A percentile compares a stretch with the other conserved stretches of the same genome.
These are phyloP conservation scores for Bufo bufo DNA, from an alignment of 2,113 vertebrate genomes.

Conservation along the genomic window DNA sequence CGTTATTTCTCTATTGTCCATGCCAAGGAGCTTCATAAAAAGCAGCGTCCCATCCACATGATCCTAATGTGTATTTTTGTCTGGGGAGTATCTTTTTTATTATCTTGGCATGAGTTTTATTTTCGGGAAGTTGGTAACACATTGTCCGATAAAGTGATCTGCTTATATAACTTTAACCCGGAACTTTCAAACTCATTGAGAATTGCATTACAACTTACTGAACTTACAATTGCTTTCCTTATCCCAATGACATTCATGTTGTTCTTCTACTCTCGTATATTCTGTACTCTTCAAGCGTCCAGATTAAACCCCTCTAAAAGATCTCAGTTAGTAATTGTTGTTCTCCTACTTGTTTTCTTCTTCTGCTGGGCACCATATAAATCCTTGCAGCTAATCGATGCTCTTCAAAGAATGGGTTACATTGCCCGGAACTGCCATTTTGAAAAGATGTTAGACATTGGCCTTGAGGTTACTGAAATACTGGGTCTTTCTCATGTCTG, in stretches of 20 bases:
- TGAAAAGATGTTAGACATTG: constrained; percentile 69
- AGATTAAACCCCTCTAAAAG: constrained; percentile 59
- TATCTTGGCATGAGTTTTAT: constrained; percentile 71
- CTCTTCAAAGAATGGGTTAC: constrained; percentile 64
- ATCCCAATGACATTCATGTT: constrained; percentile 78
- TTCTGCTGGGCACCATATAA: constrained; percentile 81
- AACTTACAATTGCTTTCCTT: constrained; percentile 73
- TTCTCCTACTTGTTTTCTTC: constrained; percentile 73
- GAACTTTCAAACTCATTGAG: constrained; percentile 66
- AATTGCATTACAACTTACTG: constrained; percentile 69
- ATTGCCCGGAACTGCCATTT: constrained; percentile 65
- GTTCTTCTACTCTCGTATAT: constrained; percentile 79
- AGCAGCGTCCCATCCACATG: constrained; percentile 70
- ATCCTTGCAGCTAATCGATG: constrained; percentile 71
- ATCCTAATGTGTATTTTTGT: constrained; percentile 71
- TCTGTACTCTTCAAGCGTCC: constrained; percentile 73
- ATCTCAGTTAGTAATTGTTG: constrained; percentile 61
- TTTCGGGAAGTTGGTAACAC: constrained; percentile 64
- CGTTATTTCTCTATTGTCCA: constrained; percentile 81
- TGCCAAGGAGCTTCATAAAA: constrained; percentile 66
- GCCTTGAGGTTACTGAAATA: constrained; percentile 71
- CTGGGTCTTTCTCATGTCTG: constrained; percentile 79
- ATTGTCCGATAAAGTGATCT: constrained; percentile 53
- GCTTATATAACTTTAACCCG: constrained; percentile 62
- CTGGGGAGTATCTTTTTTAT: constrained; percentile 70